phyloP scores from a whole-genome alignment of 2,113 vertebrate species.

The Heterotis niloticus region DNA sequence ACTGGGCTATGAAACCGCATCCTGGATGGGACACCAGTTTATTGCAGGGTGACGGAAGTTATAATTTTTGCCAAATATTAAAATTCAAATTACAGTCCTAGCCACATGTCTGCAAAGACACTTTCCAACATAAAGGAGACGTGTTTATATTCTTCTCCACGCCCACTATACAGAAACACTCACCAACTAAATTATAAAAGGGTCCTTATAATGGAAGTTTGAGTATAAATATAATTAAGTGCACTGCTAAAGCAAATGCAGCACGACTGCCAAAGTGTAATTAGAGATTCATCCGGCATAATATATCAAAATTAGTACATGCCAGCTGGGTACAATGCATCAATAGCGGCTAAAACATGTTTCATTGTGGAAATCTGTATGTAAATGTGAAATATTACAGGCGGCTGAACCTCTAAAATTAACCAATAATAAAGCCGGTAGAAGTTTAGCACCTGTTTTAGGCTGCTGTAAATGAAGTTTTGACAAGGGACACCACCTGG shows the following conservation, averaged over 20 bases:
- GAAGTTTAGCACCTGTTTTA: conserved; percentile 68
- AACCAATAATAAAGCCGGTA: conserved; percentile 60
- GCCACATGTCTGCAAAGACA: conserved; percentile 37
- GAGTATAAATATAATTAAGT: conserved; percentile 75
- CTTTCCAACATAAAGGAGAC: conserved; percentile 34
- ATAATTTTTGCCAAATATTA: too few species aligned
- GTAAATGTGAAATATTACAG: conserved; percentile 43
- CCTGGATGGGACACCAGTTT: too few species aligned
- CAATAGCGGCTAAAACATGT: conserved; percentile 69
- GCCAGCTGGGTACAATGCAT: conserved; percentile 80
- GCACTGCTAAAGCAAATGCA: conserved; percentile 70
- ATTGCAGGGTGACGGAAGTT: too few species aligned
- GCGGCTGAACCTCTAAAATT: conserved; percentile 55
- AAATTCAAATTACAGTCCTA: too few species aligned
- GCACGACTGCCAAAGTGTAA: conserved; percentile 82
- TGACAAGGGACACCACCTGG: conserved; percentile 42
- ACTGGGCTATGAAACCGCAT: too few species aligned
- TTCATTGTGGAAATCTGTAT: conserved; percentile 71
- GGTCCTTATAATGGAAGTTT: conserved; percentile 58
- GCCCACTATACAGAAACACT: conserved; percentile 35
- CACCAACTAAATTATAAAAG: conserved; percentile 67
- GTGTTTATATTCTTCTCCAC: neutral
- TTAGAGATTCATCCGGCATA: conserved; percentile 83
- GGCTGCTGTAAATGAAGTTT: conserved; percentile 58
- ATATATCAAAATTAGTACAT: conserved; percentile 88